Percentiles rank a stretch among this genome's conserved stretches.
Evolutionary conservation across 1,140 invertebrate genomes (phyloP).

Genomic region (Belonocnema kinseyi): DNA sequence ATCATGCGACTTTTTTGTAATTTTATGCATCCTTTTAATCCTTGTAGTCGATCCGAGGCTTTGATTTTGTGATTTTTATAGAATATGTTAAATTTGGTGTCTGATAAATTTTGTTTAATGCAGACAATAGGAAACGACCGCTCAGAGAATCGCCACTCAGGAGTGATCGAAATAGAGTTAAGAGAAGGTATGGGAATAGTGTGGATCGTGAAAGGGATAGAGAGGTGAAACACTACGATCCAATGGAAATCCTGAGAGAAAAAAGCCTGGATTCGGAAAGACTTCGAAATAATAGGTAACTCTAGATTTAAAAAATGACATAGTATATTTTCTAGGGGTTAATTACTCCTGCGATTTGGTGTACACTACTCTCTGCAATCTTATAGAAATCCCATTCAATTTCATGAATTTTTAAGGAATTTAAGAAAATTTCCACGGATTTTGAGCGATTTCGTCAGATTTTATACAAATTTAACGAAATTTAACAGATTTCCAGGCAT

Average conservation of each 20-base stretch:
- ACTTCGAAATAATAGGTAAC: conserved; percentile 54
- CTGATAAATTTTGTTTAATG: conserved; percentile 26
- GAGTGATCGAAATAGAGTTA: conserved; percentile 50
- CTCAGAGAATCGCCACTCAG: conserved; percentile 40
- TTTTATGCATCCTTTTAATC: no score
- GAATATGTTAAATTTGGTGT: not conserved
- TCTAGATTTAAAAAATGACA: not conserved
- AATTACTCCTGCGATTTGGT: no score
- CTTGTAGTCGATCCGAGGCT: no score
- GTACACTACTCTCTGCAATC: no score
- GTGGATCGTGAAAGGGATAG: conserved; percentile 57
- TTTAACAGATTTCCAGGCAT: no score
- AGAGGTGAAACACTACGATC: conserved; percentile 61
- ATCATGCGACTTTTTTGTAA: no score
- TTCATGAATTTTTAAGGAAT: no score
- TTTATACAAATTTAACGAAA: no score
- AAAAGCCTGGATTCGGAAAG: conserved; percentile 62
- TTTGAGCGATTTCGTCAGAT: no score
- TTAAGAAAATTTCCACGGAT: no score
- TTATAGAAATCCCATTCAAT: no score
- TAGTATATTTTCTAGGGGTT: not conserved
- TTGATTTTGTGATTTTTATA: no score
- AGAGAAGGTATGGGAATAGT: conserved; percentile 57
- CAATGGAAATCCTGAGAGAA: conserved; percentile 66
- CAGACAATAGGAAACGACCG: conserved; percentile 60